These are phyloP conservation scores for Ophion ellenae DNA, from an alignment of 2,888 invertebrate species.

Conservation along the genomic window DNA sequence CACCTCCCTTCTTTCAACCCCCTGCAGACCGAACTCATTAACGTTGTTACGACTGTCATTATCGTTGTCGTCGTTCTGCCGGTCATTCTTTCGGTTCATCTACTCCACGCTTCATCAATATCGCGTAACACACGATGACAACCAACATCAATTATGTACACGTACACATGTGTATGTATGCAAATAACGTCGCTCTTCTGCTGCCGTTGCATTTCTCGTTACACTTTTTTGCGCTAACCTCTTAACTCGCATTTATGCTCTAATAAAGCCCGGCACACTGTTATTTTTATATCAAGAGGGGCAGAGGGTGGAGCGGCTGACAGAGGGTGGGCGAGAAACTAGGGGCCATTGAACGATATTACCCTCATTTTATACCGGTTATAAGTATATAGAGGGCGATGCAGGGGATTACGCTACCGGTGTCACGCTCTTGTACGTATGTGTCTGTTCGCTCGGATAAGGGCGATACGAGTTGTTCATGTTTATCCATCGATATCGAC, in stretches of 20 bases:
- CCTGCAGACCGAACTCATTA: conserved; percentile 7
- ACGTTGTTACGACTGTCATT: neutral
- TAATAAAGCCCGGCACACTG: conserved; percentile 44
- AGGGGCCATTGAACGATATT: conserved; percentile 58
- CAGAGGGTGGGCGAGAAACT: conserved; percentile 23
- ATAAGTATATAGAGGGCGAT: conserved; percentile 13
- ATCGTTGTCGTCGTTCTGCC: neutral
- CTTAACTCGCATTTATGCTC: conserved; percentile 59
- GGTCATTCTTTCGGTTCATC: neutral
- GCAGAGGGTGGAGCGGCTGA: conserved; percentile 18
- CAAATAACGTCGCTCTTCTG: neutral
- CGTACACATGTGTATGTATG: neutral
- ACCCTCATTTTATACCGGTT: conserved; percentile 51
- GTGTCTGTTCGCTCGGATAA: conserved; percentile 6
- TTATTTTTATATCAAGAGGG: conserved; percentile 61
- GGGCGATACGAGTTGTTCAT: conserved; percentile 37
- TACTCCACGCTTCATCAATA: neutral
- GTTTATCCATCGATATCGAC: conserved; percentile 26
- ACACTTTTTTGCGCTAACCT: conserved; percentile 44
- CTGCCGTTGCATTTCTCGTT: conserved; percentile 53
- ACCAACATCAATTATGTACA: conserved; percentile 5
- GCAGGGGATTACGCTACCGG: neutral
- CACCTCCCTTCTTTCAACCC: conserved; percentile 24
- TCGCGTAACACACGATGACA: neutral
- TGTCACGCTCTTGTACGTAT: conserved; percentile 9